Conservation (phyloP, 2,113 vertebrate genomes). For the Triplophysa tibetana region DNA sequence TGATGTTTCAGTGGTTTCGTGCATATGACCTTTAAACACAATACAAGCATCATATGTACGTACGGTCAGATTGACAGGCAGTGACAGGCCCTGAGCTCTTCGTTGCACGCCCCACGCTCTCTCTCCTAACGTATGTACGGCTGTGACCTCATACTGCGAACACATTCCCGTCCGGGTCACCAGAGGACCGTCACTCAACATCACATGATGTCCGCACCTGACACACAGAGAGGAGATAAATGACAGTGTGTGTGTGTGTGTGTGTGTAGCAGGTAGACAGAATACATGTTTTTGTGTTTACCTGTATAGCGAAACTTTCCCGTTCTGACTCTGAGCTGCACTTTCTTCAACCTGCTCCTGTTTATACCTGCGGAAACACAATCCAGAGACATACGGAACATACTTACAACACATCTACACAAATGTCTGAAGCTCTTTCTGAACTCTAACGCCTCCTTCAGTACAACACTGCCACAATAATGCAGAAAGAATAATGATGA, state of each 20-base stretch:
- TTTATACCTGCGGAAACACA: slow-evolving; percentile 78
- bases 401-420: no score
- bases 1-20: no score
- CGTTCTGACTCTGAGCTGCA: slow-evolving; percentile 76
- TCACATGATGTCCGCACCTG: slow-evolving; percentile 90
- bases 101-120: slow-evolving; percentile 71
- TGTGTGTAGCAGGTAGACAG: background rate
- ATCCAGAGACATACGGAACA: background rate
- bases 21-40: background rate
- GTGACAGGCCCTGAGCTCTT: slow-evolving; percentile 88
- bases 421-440: no score
- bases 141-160: slow-evolving; percentile 88
- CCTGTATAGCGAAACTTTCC: slow-evolving; percentile 84
- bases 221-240: background rate
- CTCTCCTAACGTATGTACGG: slow-evolving; percentile 76
- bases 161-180: slow-evolving; percentile 90
- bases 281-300: slow-evolving; percentile 59
- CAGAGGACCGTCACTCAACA: slow-evolving; percentile 84
- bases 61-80: slow-evolving; percentile 71
- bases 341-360: slow-evolving; percentile 82
- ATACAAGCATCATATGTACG: background rate
- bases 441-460: no score
- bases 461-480: no score
- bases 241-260: background rate
- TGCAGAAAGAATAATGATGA: no score